phyloP scores from a whole-genome alignment of 2,113 vertebrate genomes.

The Paradisaea rubra region DNA sequence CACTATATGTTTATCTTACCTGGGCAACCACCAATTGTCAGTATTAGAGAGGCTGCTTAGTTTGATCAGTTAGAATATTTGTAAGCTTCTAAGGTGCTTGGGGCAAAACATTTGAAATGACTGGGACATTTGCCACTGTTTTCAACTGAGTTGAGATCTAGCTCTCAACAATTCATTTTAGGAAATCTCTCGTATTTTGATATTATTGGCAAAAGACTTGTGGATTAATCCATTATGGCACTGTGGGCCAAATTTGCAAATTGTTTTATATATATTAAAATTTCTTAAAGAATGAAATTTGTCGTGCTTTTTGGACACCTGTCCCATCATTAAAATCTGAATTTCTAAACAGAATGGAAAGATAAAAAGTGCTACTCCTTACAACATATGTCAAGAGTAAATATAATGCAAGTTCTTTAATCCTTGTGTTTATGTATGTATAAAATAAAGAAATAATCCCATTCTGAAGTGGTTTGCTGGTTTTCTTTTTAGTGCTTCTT shows the following conservation, averaged over 20 bases:
- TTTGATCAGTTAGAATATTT: background rate
- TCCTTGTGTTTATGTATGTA: background rate
- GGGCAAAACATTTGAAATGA: background rate
- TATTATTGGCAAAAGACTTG: background rate
- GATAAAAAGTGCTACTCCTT: background rate
- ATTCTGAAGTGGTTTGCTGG: background rate
- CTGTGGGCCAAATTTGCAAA: fast-evolving
- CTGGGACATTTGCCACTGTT: background rate
- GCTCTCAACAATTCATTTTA: background rate
- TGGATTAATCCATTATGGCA: background rate
- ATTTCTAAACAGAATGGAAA: background rate
- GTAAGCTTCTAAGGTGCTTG: background rate
- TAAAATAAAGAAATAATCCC: background rate
- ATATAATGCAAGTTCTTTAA: background rate
- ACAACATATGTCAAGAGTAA: background rate
- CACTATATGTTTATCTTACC: background rate
- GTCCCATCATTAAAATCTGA: background rate
- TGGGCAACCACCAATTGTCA: background rate
- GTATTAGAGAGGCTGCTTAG: background rate
- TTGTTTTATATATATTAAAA: background rate
- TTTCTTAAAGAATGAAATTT: background rate
- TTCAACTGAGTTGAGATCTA: background rate
- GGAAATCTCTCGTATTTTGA: background rate
- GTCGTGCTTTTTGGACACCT: fast-evolving
- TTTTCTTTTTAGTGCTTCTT: background rate